Evolutionary conservation across 2,888 invertebrate genomes (phyloP).

Genomic region (Phalera bucephala): DNA sequence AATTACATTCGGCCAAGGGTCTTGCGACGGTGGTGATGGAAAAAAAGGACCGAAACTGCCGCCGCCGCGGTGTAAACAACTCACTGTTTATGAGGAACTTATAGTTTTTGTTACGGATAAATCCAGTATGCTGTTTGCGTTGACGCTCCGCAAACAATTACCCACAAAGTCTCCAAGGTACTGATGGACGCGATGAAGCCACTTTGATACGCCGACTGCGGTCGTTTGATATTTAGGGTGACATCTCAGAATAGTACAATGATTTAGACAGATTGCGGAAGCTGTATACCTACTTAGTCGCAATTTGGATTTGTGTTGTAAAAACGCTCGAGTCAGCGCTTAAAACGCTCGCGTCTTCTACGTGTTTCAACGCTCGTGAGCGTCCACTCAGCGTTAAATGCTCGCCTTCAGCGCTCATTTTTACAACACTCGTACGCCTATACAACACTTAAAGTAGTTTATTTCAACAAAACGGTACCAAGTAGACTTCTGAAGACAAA

Average conservation of each 20-base stretch:
- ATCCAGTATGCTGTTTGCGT: slow-evolving; percentile 43
- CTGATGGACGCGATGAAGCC: slow-evolving; percentile 31
- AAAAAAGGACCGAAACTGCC: slow-evolving; percentile 57
- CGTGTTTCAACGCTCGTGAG: too few relatives aligned
- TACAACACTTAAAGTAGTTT: too few relatives aligned
- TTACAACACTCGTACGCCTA: too few relatives aligned
- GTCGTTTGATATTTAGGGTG: slow-evolving; percentile 42
- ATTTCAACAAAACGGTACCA: too few relatives aligned
- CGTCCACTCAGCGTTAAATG: too few relatives aligned
- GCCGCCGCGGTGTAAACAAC: slow-evolving; percentile 65
- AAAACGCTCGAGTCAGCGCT: too few relatives aligned
- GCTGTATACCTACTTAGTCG: too few relatives aligned
- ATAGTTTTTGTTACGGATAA: slow-evolving; percentile 45
- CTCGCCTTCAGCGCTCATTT: too few relatives aligned
- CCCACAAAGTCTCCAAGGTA: slow-evolving; percentile 30
- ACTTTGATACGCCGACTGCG: slow-evolving; percentile 48
- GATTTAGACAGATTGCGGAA: slow-evolving; percentile 3
- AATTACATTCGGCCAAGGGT: slow-evolving; percentile 74
- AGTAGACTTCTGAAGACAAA: too few relatives aligned
- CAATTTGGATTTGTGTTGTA: too few relatives aligned
- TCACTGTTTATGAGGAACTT: slow-evolving; percentile 60
- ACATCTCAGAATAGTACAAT: slow-evolving; percentile 18
- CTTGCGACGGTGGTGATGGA: slow-evolving; percentile 44
- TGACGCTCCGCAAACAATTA: slow-evolving; percentile 45
- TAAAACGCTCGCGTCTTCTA: too few relatives aligned